Evolutionary conservation across 2,888 invertebrate genomes (phyloP).

Genomic region (Hirtodrosophila duncani): DNA sequence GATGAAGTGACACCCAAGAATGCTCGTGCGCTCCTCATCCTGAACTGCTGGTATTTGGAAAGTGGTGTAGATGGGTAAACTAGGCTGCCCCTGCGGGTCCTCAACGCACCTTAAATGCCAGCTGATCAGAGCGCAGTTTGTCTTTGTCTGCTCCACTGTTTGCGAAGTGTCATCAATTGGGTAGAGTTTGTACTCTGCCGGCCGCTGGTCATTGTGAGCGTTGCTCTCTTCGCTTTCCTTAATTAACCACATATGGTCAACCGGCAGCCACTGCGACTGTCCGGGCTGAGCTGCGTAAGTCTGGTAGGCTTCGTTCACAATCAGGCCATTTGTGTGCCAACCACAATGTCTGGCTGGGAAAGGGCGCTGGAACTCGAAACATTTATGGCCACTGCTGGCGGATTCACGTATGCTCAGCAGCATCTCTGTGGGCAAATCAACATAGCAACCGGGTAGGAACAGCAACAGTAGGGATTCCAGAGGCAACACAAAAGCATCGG

Average conservation of each 20-base stretch:
- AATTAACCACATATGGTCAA: background rate
- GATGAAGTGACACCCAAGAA: slow-evolving; percentile 49
- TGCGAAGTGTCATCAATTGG: slow-evolving; percentile 9
- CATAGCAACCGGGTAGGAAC: slow-evolving; percentile 56
- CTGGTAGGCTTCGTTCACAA: slow-evolving; percentile 45
- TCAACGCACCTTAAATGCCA: slow-evolving; percentile 47
- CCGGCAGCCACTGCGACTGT: slow-evolving; percentile 38
- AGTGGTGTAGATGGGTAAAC: slow-evolving; percentile 41
- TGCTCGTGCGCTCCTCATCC: slow-evolving; percentile 13
- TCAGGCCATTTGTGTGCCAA: slow-evolving; percentile 63
- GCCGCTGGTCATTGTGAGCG: background rate
- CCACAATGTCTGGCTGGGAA: slow-evolving; percentile 70
- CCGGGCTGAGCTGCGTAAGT: slow-evolving; percentile 23
- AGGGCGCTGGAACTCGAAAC: slow-evolving; percentile 58
- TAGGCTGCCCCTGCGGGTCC: background rate
- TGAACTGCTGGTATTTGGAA: slow-evolving; percentile 41
- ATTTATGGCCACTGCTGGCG: slow-evolving; percentile 20
- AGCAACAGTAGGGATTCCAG: slow-evolving; percentile 66
- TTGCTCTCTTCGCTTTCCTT: background rate
- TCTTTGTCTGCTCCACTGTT: background rate
- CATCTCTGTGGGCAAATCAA: slow-evolving; percentile 70
- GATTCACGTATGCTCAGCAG: slow-evolving; percentile 37
- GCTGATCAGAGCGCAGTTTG: slow-evolving; percentile 41
- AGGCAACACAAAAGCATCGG: slow-evolving; percentile 46
- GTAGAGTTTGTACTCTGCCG: slow-evolving; percentile 23